phyloP scores from a whole-genome alignment of 92 coral and sea anemone genomes.

The Hydrozoanthus gracilis region DNA sequence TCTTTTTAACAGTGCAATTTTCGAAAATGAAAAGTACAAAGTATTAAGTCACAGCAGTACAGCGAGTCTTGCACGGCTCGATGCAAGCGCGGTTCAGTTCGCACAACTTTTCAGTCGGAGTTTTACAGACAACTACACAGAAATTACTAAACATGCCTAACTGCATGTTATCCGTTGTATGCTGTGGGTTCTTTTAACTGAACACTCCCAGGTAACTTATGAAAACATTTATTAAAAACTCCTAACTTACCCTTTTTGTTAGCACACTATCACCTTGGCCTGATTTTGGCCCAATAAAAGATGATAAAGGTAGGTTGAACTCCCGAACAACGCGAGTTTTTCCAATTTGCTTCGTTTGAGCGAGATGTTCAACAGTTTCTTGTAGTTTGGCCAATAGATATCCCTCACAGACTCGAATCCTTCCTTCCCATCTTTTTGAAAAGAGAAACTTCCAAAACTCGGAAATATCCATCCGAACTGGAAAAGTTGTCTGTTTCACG shows the following conservation, averaged over 20 bases:
- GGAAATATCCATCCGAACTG: constrained; percentile 53
- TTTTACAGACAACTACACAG: too few species aligned
- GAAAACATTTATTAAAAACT: too few species aligned
- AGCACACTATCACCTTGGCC: neutral
- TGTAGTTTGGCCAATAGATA: constrained; percentile 66
- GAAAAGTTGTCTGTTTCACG: constrained; percentile 18
- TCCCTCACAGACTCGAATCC: constrained; percentile 82
- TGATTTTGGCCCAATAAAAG: neutral
- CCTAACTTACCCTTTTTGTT: constrained; percentile 5
- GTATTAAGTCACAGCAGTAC: too few species aligned
- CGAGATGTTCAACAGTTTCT: constrained; percentile 66
- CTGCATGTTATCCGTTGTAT: too few species aligned
- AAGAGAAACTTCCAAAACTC: constrained; percentile 77
- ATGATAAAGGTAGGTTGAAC: constrained; percentile 8
- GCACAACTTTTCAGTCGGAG: too few species aligned
- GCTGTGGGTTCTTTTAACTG: too few species aligned
- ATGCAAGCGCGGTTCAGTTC: too few species aligned
- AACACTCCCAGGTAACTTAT: too few species aligned
- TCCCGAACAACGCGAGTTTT: constrained; percentile 39
- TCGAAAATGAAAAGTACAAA: too few species aligned
- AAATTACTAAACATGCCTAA: too few species aligned
- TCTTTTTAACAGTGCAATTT: too few species aligned
- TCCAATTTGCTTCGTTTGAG: constrained; percentile 52
- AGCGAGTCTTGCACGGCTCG: too few species aligned
- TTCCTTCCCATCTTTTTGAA: constrained; percentile 63